Evolutionary conservation across 2,797 vertebrate genomes (phyloP), one percentile per base, ranked within the genome.

Genomic region (Halcyon smyrnensis): DNA sequence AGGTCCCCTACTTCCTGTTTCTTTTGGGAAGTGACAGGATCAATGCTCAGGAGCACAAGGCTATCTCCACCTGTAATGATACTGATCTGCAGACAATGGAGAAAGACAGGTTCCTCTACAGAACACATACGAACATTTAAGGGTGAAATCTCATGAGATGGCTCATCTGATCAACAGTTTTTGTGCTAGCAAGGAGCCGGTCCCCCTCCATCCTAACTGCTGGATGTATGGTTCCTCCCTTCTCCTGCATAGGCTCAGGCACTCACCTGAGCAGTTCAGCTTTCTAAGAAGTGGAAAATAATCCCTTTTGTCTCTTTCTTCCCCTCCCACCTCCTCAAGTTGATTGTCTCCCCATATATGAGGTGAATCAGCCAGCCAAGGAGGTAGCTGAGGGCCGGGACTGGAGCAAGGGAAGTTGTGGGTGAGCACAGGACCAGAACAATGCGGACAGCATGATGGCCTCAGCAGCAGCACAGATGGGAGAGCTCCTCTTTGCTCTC

Each of bases 381-480:
- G 60, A 77, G 50, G 32, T 36, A 78, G 63, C n/a, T 71, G 57
- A 89, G 37, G 53, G 28, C 16, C 36, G 43, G 18, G 41, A 48
- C 25, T 53, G 30, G 17, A 64, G n/a, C 11, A 5, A 8, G 32
- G 23, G 51, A 53, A 53, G 51, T 30, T 53, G 51, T 53, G 51
- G 51, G 51, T 53, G 51, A 53, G 27, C 28, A 53, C 51, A 53
- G 27, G n/a, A 64, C 30, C 30, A 53, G 34, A 70, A 12, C 37
- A 48, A 15, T 0, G 0, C 11, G 21, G 43, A 45, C 9, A 81
- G 51, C 13, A 5, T 45, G 73, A 30, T 11, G 25, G 50, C 24
- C n/a, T 2, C 3, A 30, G n/a, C 25, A 81, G 62, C 39, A 81
- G 62, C 78, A 84, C 15, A 19, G 24, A 6, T 12, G 69, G 54